Conservation (phyloP, 1,140 invertebrate species). For the Anoplophora glabripennis region DNA sequence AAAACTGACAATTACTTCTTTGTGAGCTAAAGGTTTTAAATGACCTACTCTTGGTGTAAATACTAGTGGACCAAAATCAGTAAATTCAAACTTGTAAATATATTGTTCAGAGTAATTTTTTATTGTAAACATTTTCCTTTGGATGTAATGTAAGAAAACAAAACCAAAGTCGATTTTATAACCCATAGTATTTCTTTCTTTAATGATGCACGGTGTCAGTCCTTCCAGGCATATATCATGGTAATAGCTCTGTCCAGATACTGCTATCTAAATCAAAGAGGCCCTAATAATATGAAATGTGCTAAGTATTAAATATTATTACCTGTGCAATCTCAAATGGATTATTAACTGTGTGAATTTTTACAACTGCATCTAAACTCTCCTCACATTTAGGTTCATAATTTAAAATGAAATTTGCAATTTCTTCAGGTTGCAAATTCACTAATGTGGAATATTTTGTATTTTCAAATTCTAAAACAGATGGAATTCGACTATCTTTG, state of each 20-base stretch:
- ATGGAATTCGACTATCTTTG: too few relatives aligned
- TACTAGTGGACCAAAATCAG: constrained; percentile 17
- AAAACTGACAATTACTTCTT: constrained; percentile 39
- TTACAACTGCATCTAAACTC: constrained; percentile 10
- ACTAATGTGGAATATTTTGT: constrained; percentile 20
- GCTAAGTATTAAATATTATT: constrained; percentile 10
- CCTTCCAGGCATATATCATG: constrained; percentile 28
- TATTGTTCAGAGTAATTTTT: constrained; percentile 29
- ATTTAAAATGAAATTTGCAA: constrained; percentile 18
- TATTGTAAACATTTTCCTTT: constrained; percentile 34
- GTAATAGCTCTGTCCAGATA: constrained; percentile 24
- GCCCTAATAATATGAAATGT: too few relatives aligned
- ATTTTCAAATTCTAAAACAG: constrained; percentile 14
- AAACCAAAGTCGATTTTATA: constrained; percentile 36
- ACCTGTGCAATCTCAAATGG: constrained; percentile 38
- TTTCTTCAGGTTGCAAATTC: constrained; percentile 22
- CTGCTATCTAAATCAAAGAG: constrained; percentile 32
- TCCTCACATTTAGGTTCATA: constrained; percentile 21
- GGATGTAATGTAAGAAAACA: constrained; percentile 25
- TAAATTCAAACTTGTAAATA: constrained; percentile 39
- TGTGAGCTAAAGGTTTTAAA: constrained; percentile 32
- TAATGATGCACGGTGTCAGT: constrained; percentile 11
- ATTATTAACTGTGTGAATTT: constrained; percentile 35
- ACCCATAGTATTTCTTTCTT: constrained; percentile 10
- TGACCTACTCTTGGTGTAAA: constrained; percentile 41